phyloP scores from a whole-genome alignment of 2,113 vertebrate species.

The Amphiprion ocellaris region DNA sequence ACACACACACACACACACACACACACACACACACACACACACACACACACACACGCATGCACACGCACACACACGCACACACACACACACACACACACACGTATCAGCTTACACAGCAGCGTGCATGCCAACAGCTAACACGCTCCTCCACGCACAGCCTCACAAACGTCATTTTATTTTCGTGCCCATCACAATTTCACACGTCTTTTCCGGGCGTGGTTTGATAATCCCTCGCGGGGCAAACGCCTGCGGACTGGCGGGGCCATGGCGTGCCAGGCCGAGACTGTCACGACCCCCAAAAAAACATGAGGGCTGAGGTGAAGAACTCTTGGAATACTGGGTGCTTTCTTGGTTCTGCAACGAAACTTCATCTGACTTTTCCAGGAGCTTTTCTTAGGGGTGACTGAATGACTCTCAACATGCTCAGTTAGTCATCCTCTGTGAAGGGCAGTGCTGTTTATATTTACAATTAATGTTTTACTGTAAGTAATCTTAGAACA shows the following conservation, averaged over 20 bases:
- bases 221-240: slow-evolving; percentile 76
- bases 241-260: slow-evolving; percentile 55
- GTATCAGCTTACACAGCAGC: slow-evolving; percentile 72
- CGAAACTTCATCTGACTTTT: slow-evolving; percentile 27
- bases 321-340: slow-evolving; percentile 16
- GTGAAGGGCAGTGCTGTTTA: background rate
- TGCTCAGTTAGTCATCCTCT: no score
- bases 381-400: slow-evolving; percentile 24
- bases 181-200: slow-evolving; percentile 83
- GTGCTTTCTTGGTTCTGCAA: slow-evolving; percentile 15
- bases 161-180: slow-evolving; percentile 81
- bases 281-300: slow-evolving; percentile 55
- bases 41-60: slow-evolving; percentile 44
- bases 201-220: slow-evolving; percentile 78
- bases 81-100: slow-evolving; percentile 39
- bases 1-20: slow-evolving; percentile 44
- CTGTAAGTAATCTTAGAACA: no score
- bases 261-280: slow-evolving; percentile 50
- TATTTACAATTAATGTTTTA: background rate
- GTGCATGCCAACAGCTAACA: slow-evolving; percentile 74
- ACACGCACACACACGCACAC: slow-evolving; percentile 35
- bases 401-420: slow-evolving; percentile 1
- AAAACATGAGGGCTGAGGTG: slow-evolving; percentile 32
- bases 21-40: slow-evolving; percentile 8
- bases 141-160: slow-evolving; percentile 69